Conservation (phyloP, 2,113 vertebrate species). For the Podarcis muralis region DNA sequence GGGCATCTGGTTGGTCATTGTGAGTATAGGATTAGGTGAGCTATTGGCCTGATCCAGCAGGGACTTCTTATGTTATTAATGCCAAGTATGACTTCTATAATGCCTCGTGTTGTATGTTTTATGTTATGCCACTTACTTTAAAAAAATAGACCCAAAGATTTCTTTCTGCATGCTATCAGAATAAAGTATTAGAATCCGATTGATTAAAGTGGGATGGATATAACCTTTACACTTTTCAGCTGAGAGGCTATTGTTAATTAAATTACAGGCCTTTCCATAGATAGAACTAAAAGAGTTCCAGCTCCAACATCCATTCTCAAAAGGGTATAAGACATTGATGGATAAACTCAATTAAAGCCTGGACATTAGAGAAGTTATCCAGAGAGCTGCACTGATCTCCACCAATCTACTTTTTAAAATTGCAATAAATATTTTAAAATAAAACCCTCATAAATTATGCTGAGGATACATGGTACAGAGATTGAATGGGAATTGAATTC, state of each 20-base stretch:
- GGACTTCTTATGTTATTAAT: too few species aligned
- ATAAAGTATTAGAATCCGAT: constrained; percentile 43
- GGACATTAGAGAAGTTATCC: constrained; percentile 69
- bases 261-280: constrained; percentile 65
- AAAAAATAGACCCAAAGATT: constrained; percentile 21
- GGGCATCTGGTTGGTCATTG: too few species aligned
- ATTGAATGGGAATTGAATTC: constrained; percentile 58
- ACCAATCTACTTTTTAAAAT: constrained; percentile 71
- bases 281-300: constrained; percentile 50
- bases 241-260: constrained; percentile 71
- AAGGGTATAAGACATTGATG: constrained; percentile 73
- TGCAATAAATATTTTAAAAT: constrained; percentile 72
- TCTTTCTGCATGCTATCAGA: constrained; percentile 15
- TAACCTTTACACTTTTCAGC: constrained; percentile 60
- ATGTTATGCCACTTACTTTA: background rate
- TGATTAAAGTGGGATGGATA: constrained; percentile 56
- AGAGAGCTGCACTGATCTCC: constrained; percentile 68
- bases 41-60: too few species aligned
- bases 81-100: too few species aligned
- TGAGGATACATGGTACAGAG: constrained; percentile 51
- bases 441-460: constrained; percentile 68
- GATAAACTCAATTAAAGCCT: constrained; percentile 77
- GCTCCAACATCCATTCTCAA: constrained; percentile 61
- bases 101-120: background rate
- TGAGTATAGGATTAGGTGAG: too few species aligned